phyloP scores from a whole-genome alignment of 2,888 invertebrate species.

The Acleris holmiana region DNA sequence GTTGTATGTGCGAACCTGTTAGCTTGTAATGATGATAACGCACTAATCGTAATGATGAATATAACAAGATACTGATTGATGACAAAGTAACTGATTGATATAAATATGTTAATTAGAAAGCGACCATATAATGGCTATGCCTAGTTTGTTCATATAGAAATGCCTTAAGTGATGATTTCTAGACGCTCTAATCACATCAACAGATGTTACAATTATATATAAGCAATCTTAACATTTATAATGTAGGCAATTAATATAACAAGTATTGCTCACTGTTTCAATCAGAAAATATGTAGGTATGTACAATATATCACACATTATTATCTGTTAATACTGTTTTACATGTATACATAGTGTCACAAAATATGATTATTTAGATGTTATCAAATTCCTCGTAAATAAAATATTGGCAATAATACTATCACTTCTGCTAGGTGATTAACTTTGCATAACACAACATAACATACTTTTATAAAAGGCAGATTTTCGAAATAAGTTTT shows the following conservation, averaged over 20 bases:
- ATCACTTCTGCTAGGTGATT: neutral
- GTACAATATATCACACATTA: conserved; percentile 45
- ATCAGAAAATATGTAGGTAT: conserved; percentile 52
- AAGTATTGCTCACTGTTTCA: conserved; percentile 60
- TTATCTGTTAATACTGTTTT: conserved; percentile 43
- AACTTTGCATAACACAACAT: neutral
- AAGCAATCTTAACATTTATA: conserved; percentile 40
- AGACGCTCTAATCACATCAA: conserved; percentile 44
- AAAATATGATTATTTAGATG: conserved; percentile 34
- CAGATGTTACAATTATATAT: conserved; percentile 44
- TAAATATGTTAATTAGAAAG: conserved; percentile 43
- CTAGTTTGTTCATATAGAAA: conserved; percentile 56
- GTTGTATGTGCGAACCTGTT: conserved; percentile 43
- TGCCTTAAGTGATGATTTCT: conserved; percentile 55
- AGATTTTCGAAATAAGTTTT: too few species aligned
- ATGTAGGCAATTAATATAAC: conserved; percentile 44
- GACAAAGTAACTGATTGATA: conserved; percentile 54
- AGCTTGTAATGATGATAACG: conserved; percentile 44
- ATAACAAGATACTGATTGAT: conserved; percentile 57
- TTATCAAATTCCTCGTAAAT: conserved; percentile 18
- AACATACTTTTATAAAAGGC: too few species aligned
- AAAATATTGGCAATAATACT: neutral
- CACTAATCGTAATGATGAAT: conserved; percentile 47
- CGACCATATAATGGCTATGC: conserved; percentile 50
- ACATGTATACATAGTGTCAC: conserved; percentile 35